Base-by-base conservation (phyloP, 1,140 invertebrate species). In the Philopotamus ludificatus region DNA sequence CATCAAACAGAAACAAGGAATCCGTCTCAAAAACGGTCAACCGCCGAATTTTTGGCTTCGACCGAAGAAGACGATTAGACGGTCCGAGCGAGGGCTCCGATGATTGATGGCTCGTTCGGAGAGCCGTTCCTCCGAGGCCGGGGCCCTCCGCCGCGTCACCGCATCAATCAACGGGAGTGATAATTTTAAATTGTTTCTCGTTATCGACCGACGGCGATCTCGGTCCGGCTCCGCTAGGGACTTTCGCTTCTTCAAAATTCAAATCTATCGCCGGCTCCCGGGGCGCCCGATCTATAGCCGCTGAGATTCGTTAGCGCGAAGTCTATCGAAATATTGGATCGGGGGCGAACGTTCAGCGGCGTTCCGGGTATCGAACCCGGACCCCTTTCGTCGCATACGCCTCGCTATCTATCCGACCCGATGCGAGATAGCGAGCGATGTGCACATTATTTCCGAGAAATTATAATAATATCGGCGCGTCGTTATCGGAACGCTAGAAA, bases 161-260 rank as follows among this genome's bases (percentile, higher is more conserved):
- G 45, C 25, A 39, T 25, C 49, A 63, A 63, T 63, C 61, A 41
- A 15, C 22, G 44, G n/a, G 10, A 21, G 60, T 51, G 62, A 64
- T 64, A 64, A 68, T 65, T 68, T 68, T 61, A 68, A 68, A 68
- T 68, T 63, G 67, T 68, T 68, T 68, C 67, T 55, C 39, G 49
- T 26, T 68, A 68, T 68, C 67, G 41, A 21, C n/a, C 10, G 4
- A 20, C 21, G 16, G 9, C 22, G 21, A 53, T 53, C 50, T 53
- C 28, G 28, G 25, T 53, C 42, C 28, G 50, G 57, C 18, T 57
- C 60, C 63, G 53, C 34, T 50, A 41, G 47, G n/a, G 47, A 65
- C 61, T 68, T 64, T 68, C 66, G 63, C 50, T 63, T 65, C 20
- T 8, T 63, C 47, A 61, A 65, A 64, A 68, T 60, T 68, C 62